phyloP scores from a whole-genome alignment of 2,797 vertebrate genomes.

The Cottoperca gobio region DNA sequence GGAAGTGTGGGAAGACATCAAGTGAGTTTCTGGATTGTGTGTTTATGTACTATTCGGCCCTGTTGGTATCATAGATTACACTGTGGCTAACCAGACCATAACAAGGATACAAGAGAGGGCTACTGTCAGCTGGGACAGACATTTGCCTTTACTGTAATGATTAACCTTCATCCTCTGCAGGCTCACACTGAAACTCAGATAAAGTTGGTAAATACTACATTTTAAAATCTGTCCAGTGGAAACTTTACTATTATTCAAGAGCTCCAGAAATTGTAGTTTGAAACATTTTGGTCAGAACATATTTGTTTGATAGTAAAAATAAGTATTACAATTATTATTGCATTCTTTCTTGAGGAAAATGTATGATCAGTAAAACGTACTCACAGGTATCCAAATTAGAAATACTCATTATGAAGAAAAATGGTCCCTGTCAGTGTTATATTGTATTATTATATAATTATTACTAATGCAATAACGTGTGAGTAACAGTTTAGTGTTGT shows the following conservation, averaged over 20 bases:
- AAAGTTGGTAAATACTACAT: not conserved
- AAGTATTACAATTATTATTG: not conserved
- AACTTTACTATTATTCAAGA: not conserved
- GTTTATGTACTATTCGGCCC: constrained; percentile 43
- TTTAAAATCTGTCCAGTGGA: not conserved
- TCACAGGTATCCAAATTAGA: too few relatives aligned
- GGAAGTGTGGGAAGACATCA: constrained; percentile 99
- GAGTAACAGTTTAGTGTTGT: not conserved
- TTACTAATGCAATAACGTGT: not conserved
- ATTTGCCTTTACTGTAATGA: constrained; percentile 13
- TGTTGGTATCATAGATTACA: constrained; percentile 36
- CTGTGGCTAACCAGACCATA: constrained; percentile 18
- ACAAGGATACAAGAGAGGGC: constrained; percentile 27
- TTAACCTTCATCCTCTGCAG: constrained; percentile 28
- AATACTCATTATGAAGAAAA: not conserved
- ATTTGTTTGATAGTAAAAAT: not conserved
- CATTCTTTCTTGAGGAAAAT: not conserved
- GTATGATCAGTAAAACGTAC: not conserved
- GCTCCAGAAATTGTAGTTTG: not conserved
- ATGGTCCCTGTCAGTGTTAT: not conserved
- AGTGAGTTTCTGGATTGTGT: constrained; percentile 88
- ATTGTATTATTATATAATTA: not conserved
- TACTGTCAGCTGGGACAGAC: not conserved
- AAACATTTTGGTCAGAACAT: not conserved
- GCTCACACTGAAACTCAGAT: constrained; percentile 7